phyloP scores from a whole-genome alignment of 1,140 invertebrate genomes.

The Brachionus calyciflorus region DNA sequence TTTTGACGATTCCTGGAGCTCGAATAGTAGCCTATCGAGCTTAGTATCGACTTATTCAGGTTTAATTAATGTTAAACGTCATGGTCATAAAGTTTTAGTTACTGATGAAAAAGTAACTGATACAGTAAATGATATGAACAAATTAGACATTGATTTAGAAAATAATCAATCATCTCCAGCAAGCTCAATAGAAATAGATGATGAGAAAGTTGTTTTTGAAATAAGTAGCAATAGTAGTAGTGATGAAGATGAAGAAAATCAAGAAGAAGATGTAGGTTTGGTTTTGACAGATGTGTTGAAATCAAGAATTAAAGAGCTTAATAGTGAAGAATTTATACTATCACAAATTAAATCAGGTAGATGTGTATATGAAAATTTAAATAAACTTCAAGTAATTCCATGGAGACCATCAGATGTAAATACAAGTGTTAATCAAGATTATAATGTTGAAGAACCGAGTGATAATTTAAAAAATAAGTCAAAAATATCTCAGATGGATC shows the following conservation, averaged over 20 bases:
- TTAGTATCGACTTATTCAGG: neutral
- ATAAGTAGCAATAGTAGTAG: neutral
- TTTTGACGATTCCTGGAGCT: neutral
- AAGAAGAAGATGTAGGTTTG: neutral
- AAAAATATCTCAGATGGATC: too few species aligned
- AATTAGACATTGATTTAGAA: neutral
- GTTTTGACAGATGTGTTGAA: neutral
- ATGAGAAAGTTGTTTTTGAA: neutral
- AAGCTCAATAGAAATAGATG: neutral
- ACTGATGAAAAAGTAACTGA: neutral
- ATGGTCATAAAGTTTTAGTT: neutral
- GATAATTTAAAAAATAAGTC: too few species aligned
- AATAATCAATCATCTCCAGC: neutral
- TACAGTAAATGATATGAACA: neutral
- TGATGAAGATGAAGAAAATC: neutral
- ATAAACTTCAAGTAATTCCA: constrained; percentile 15
- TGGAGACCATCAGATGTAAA: constrained; percentile 5
- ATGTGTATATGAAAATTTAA: neutral
- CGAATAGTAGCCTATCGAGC: neutral
- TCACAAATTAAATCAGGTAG: neutral
- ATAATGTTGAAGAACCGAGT: neutral
- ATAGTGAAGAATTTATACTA: neutral
- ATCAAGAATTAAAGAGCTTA: neutral
- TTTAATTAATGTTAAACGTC: neutral
- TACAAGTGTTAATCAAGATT: neutral